Evolutionary conservation across 2,888 invertebrate genomes (phyloP), one percentile per base, ranked within the genome.

Genomic region (Baronia brevicornis): DNA sequence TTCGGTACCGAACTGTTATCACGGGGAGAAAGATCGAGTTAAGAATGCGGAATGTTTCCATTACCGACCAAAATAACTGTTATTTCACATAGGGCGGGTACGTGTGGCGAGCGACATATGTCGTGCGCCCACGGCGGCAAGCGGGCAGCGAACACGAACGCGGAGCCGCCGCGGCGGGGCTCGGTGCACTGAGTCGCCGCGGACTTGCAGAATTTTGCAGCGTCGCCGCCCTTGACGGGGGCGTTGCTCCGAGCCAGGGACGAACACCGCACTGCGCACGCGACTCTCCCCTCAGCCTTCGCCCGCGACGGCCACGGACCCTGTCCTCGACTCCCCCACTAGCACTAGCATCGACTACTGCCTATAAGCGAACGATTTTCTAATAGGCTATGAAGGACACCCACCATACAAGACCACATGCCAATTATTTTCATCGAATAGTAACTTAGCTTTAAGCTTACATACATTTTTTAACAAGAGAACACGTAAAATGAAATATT

Each of bases 181-280:
- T 72, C 77, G 79, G 77, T 84, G 82, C 82, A 82, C 79, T 80
- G 80, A 75, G 64, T 72, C 66, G 72, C 71, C 61, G 60, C 69
- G 7, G 77, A 77, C 79, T 82, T 82, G 82, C 82, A 82, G 69
- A 82, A 84, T 78, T 82, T 82, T 82, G 82, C 80, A 63, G 62
- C 80, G 80, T 77, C 79, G 82, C 79, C 84, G 84, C 84, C 84
- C 84, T 82, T 84, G 82, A 80, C 82, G 78, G 79, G 84, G 84
- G 78, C 84, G 82, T 82, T 84, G 84, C 79, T 78, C 84, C 75
- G 72, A 66, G 63, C 74, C 82, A 82, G 84, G 82, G 80, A 82
- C 82, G 79, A 67, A 68, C 72, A 63, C 60, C 55, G 64, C 60
- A 67, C 66, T 69, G 79, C 80, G 80, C 80, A 77, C 79, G 79